phyloP scores from a whole-genome alignment of 2,888 invertebrate species.

The Cephus rjabovi region DNA sequence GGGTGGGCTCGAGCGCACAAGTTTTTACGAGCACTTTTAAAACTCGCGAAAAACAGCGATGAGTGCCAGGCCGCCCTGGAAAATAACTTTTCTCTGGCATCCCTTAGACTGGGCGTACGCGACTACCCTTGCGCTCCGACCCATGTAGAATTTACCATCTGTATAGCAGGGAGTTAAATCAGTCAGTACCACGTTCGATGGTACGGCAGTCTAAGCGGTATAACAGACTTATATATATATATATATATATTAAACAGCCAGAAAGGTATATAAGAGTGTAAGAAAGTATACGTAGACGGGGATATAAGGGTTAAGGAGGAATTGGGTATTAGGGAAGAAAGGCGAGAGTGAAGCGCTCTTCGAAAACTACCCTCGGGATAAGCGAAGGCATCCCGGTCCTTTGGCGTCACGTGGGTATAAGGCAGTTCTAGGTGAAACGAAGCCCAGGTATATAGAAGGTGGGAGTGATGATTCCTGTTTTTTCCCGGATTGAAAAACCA shows the following conservation, averaged over 20 bases:
- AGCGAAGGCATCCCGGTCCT: not conserved
- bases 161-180: constrained; percentile 16
- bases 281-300: not conserved
- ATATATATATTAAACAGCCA: too few relatives aligned
- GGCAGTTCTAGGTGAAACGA: not conserved
- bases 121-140: constrained; percentile 8
- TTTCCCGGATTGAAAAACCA: constrained; percentile 44
- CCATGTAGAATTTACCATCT: not conserved
- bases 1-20: constrained; percentile 10
- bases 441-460: not conserved
- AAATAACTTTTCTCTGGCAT: constrained; percentile 26
- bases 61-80: constrained; percentile 11
- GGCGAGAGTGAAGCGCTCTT: not conserved
- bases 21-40: constrained; percentile 32
- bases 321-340: not conserved
- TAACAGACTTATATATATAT: not conserved
- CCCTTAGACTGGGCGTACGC: not conserved
- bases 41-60: constrained; percentile 16
- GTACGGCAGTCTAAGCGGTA: not conserved
- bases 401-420: not conserved
- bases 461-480: constrained; percentile 22
- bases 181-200: not conserved
- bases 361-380: constrained; percentile 1
- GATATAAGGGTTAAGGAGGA: not conserved
- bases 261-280: not conserved